phyloP scores from a whole-genome alignment of 2,113 vertebrate genomes.

The Gnathonemus echidnorhynchus region DNA sequence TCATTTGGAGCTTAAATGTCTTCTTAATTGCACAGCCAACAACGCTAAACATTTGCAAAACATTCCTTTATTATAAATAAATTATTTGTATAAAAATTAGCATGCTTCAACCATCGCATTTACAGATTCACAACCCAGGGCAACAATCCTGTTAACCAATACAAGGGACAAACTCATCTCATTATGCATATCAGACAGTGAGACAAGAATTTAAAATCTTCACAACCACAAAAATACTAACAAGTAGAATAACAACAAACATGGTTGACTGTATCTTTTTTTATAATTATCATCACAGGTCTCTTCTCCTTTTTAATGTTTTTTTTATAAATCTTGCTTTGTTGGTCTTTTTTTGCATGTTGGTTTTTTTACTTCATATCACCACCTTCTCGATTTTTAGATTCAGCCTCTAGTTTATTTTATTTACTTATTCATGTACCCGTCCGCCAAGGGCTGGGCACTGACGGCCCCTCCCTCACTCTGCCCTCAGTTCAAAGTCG shows the following conservation, averaged over 20 bases:
- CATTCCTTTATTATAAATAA: conserved; percentile 99
- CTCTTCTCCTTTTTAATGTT: background rate
- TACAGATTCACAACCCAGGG: conserved; percentile 80
- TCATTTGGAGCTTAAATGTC: background rate
- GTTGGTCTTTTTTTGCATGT: background rate
- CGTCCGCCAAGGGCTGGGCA: conserved; percentile 32
- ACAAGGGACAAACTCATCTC: conserved; percentile 78
- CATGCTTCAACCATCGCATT: conserved; percentile 91
- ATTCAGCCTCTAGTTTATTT: background rate
- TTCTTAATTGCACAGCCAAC: conserved; percentile 50
- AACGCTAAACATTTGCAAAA: conserved; percentile 85
- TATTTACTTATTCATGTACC: conserved; percentile 41
- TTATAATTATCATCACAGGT: conserved; percentile 34
- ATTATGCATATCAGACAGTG: conserved; percentile 76
- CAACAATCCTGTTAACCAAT: conserved; percentile 72
- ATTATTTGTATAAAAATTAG: conserved; percentile 94
- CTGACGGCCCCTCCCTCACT: conserved; percentile 19
- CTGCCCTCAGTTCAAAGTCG: conserved; percentile 20
- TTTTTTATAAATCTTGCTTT: conserved; percentile 29
- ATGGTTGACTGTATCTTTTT: conserved; percentile 69
- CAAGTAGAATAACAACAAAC: conserved; percentile 85
- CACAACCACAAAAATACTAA: conserved; percentile 87
- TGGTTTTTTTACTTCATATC: background rate
- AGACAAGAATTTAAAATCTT: conserved; percentile 81
- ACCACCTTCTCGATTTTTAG: background rate